These are phyloP conservation scores for Cantharis rufa DNA, from an alignment of 2,888 invertebrate species.

Conservation along the genomic window DNA sequence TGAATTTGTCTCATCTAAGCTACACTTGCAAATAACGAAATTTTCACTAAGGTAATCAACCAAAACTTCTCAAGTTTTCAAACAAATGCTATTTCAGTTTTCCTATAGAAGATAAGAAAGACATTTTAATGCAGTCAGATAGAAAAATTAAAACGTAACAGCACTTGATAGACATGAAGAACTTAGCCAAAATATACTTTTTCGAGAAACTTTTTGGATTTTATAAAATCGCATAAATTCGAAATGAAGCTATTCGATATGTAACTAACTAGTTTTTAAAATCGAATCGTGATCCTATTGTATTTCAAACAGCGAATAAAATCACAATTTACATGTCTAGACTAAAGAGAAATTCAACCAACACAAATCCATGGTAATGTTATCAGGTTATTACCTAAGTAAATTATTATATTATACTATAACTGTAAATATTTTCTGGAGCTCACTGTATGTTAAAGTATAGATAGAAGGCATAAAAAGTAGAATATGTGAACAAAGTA, in stretches of 20 bases:
- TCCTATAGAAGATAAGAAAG: too few species aligned
- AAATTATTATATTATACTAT: neutral
- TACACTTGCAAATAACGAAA: too few species aligned
- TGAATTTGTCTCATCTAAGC: too few species aligned
- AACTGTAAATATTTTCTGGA: neutral
- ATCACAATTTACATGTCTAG: neutral
- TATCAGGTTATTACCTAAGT: neutral
- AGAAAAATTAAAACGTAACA: too few species aligned
- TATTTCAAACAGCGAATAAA: neutral
- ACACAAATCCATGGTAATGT: neutral
- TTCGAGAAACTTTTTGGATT: neutral
- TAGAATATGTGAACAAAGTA: neutral
- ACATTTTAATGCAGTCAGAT: too few species aligned
- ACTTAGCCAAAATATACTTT: neutral
- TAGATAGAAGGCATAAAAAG: neutral
- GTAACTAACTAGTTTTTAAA: neutral
- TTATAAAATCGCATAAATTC: neutral
- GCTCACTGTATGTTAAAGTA: neutral
- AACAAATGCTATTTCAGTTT: too few species aligned
- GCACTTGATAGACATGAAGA: neutral
- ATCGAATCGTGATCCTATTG: neutral
- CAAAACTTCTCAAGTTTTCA: too few species aligned
- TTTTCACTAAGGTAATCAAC: too few species aligned
- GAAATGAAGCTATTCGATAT: neutral
- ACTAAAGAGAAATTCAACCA: neutral